Percentiles rank a stretch among this genome's conserved stretches.
Evolutionary conservation across 1,140 invertebrate genomes (phyloP).

Genomic region (Amphibalanus amphitrite): DNA sequence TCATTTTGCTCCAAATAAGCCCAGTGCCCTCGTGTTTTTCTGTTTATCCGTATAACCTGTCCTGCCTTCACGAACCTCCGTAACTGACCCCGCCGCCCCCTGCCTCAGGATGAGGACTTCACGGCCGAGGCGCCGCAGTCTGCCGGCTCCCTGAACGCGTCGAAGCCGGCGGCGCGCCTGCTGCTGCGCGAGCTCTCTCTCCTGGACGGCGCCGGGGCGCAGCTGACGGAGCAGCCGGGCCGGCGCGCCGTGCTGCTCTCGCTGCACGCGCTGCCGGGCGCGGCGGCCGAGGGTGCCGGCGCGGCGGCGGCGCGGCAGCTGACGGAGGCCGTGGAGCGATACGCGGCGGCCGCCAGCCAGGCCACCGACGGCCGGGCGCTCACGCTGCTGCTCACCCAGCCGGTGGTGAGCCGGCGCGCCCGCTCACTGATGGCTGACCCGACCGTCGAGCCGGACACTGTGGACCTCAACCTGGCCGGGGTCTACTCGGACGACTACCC

Average conservation of each 20-base stretch:
- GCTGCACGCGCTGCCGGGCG: background rate
- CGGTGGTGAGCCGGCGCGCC: background rate
- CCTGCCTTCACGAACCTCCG: background rate
- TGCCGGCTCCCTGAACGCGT: background rate
- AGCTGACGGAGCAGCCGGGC: background rate
- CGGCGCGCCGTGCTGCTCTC: slow-evolving; percentile 1
- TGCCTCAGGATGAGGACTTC: background rate
- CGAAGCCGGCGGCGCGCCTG: background rate
- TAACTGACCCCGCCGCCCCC: background rate
- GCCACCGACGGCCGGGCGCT: background rate
- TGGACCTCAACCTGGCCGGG: slow-evolving; percentile 31
- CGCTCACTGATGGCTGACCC: background rate
- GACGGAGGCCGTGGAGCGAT: background rate
- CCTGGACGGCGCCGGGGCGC: background rate
- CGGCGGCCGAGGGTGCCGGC: background rate
- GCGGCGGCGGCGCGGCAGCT: background rate
- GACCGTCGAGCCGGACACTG: background rate
- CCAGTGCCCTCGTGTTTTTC: too few species aligned
- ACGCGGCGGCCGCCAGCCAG: background rate
- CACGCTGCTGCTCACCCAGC: background rate
- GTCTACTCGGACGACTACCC: slow-evolving; percentile 47
- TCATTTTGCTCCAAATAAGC: too few species aligned
- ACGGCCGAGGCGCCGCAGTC: too few species aligned
- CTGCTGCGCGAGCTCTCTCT: background rate
- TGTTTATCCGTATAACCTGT: too few species aligned